Conservation (phyloP, 2,888 invertebrate species). For the Drosophila mulleri region DNA sequence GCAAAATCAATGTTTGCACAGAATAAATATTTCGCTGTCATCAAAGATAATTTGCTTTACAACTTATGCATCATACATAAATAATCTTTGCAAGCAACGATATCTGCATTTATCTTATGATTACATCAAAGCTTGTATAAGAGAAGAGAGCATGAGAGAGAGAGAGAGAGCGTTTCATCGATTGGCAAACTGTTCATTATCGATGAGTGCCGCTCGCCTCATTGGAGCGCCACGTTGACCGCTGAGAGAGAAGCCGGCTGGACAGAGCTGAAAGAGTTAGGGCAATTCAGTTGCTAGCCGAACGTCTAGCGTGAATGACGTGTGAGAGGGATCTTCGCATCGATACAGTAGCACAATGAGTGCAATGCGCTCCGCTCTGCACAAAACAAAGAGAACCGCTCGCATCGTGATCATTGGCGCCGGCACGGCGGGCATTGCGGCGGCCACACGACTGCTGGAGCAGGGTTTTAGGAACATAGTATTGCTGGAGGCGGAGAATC, state of each 20-base stretch:
- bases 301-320: constrained; percentile 35
- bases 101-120: constrained; percentile 15
- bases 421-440: constrained; percentile 84
- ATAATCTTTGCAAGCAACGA: constrained; percentile 3
- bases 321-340: background rate
- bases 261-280: constrained; percentile 9
- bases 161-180: constrained; percentile 5
- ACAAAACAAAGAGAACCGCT: constrained; percentile 63
- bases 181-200: constrained; percentile 12
- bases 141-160: background rate
- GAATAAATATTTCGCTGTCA: background rate
- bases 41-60: background rate
- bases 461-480: constrained; percentile 85
- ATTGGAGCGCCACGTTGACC: constrained; percentile 19
- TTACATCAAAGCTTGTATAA: constrained; percentile 31
- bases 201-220: constrained; percentile 16
- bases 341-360: constrained; percentile 41
- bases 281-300: constrained; percentile 51
- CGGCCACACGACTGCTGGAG: constrained; percentile 84
- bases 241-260: constrained; percentile 5
- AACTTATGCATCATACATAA: constrained; percentile 10
- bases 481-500: constrained; percentile 88
- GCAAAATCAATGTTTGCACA: background rate
- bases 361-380: constrained; percentile 45
- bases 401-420: constrained; percentile 84